Base-by-base conservation (phyloP, 1,140 invertebrate genomes). In the Galendromus occidentalis region DNA sequence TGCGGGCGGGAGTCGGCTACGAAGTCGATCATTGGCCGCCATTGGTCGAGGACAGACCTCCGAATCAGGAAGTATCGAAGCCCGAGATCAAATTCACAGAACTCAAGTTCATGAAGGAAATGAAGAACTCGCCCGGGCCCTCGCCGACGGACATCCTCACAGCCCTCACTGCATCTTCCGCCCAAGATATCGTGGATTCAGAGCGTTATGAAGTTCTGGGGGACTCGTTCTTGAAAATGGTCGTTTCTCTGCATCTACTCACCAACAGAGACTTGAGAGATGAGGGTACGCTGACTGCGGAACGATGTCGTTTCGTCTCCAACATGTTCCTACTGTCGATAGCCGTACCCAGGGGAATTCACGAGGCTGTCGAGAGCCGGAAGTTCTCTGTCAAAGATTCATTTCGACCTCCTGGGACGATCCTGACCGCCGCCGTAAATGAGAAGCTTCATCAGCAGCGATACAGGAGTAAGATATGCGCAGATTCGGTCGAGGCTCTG, bases 151-250 rank as follows among this genome's bases (percentile, higher is more conserved):
- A 51, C 25, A 66, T 63, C 45, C 25, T 29, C 44, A 47, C 22
- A 65, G 51, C 51, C 1, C 20, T 59, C 1, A 29, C 51, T 30
- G 12, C 42, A 28, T 33, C 18, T 66, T 68, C 22, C 20, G 81
- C 84, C 0, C 79, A 82, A 67, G 90, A 95, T 73, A 82, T 83
- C 5, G 83, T 89, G 63, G 83, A 90, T 73, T 78, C 90, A 67
- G 90, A 94, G 74, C 77, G 88, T 4, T 74, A 85, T 4, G 90
- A 94, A 76, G 86, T 86, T 0, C 78, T 94, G 18, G 91, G 91
- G 0, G 90, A 95, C 76, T 85, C 86, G 0, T 92, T 90, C 72
- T 76, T 94, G 0, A 95, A 94, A 76, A 85, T 86, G 69, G 82
- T 82, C 2, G 76, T 81, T 12, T 85, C 84, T 9, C 72, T 88